Conservation (phyloP, 2,113 vertebrate genomes). For the Archocentrus centrarchus region DNA sequence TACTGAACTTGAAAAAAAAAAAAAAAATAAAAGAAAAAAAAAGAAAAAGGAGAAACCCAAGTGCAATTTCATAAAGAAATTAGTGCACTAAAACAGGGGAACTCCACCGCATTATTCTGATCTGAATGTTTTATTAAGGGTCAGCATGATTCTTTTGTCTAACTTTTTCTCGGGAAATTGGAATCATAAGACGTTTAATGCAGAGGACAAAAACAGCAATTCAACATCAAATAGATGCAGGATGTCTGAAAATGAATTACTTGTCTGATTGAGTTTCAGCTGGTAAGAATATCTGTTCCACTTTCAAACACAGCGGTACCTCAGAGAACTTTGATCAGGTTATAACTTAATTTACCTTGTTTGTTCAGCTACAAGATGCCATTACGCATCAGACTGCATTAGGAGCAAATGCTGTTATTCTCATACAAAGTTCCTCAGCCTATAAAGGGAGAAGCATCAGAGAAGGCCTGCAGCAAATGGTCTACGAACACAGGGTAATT, state of each 20-base stretch:
- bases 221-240: conserved; percentile 30
- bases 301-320: neutral
- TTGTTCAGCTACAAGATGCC: conserved; percentile 22
- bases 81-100: neutral
- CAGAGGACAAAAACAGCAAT: conserved; percentile 30
- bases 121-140: neutral
- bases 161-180: conserved; percentile 6
- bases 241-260: conserved; percentile 31
- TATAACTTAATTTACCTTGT: conserved; percentile 36
- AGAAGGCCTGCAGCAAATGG: conserved; percentile 14
- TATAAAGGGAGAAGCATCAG: neutral
- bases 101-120: neutral
- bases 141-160: neutral
- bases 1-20: neutral
- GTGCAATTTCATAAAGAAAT: neutral
- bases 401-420: conserved; percentile 14
- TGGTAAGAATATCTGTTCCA: neutral
- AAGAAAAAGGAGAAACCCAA: neutral
- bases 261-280: conserved; percentile 17
- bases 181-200: conserved; percentile 36
- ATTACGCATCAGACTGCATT: conserved; percentile 21
- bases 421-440: neutral
- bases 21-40: neutral
- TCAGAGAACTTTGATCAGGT: neutral
- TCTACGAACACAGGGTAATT: conserved; percentile 50